These are phyloP conservation scores for Manis pentadactyla DNA, from an alignment of 2,797 vertebrate species.

Conservation along the genomic window DNA sequence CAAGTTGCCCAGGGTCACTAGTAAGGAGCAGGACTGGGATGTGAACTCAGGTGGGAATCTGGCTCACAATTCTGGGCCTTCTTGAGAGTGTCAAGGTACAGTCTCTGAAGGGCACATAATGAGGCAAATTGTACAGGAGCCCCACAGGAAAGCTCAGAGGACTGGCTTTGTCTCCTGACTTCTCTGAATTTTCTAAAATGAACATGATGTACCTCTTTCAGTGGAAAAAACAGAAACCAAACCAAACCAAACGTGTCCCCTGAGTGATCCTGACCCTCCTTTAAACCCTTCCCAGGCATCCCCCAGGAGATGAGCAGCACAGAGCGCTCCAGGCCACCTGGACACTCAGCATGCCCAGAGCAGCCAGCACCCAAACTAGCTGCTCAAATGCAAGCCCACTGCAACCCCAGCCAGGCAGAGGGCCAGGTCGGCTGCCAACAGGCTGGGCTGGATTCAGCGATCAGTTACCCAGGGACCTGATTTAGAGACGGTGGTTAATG, in stretches of 20 bases:
- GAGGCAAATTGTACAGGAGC: rapidly evolving
- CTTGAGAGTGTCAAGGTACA: neutral
- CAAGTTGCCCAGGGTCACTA: neutral
- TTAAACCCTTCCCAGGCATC: neutral
- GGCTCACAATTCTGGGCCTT: neutral
- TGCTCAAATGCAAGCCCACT: neutral
- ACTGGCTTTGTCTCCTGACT: neutral
- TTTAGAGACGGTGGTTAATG: conserved; percentile 42
- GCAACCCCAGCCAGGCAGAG: neutral
- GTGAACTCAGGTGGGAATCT: neutral
- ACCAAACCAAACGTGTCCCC: neutral
- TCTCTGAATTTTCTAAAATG: neutral
- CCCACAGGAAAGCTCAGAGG: neutral
- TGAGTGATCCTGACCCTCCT: neutral
- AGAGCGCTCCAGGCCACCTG: neutral
- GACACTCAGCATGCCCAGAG: neutral
- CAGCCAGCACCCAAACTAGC: neutral
- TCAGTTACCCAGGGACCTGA: neutral
- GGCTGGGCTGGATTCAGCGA: neutral
- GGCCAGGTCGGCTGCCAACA: neutral
- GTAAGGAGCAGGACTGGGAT: neutral
- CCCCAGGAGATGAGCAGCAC: neutral
- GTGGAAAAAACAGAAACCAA: neutral
- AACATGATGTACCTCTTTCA: neutral
- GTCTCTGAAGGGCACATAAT: neutral